phyloP scores from a whole-genome alignment of 2,113 vertebrate species.

The Mandrillus leucophaeus region DNA sequence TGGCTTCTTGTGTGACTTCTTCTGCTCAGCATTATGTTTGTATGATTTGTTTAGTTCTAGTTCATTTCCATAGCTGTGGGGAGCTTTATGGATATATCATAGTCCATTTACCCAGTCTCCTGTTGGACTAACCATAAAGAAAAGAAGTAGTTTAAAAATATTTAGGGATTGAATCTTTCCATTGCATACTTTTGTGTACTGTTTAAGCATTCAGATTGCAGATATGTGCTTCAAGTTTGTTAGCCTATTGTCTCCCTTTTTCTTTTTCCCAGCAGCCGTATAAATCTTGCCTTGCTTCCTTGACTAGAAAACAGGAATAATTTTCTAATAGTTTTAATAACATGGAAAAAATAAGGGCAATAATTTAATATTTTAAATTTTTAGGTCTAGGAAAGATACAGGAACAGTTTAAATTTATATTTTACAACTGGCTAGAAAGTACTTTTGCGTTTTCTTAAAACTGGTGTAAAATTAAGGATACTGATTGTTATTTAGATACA shows the following conservation, averaged over 20 bases:
- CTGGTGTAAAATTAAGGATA: neutral
- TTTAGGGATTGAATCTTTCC: neutral
- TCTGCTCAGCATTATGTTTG: neutral
- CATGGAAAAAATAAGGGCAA: neutral
- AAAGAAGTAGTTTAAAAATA: neutral
- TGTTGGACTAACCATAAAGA: neutral
- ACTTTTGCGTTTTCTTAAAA: conserved; percentile 37
- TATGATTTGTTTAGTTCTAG: neutral
- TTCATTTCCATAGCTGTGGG: neutral
- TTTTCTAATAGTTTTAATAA: neutral
- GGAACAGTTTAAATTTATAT: neutral
- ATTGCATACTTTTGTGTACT: neutral
- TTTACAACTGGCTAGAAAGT: neutral
- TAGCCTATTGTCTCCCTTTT: neutral
- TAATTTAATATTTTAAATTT: neutral
- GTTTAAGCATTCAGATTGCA: neutral
- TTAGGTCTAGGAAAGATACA: neutral
- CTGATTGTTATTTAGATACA: neutral
- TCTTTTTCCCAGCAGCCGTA: neutral
- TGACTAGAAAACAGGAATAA: neutral
- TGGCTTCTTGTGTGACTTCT: neutral
- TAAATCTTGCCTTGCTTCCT: neutral
- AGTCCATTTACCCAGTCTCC: neutral
- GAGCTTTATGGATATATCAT: neutral
- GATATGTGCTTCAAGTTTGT: neutral